Conservation (phyloP, 64 coral and sea anemone species). For the Dendronephthya gigantea region DNA sequence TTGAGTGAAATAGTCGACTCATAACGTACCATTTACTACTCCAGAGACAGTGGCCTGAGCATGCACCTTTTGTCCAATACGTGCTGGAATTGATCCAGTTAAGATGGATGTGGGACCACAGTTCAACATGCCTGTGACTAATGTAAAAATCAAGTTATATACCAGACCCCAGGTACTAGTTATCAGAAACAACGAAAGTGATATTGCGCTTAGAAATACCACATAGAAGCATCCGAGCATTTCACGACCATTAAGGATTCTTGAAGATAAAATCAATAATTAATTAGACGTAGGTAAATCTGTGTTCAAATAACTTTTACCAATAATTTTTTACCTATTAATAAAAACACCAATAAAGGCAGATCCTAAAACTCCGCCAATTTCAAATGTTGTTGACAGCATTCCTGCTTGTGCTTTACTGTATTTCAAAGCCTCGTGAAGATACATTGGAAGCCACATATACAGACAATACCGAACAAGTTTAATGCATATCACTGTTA, state of each 20-base stretch:
- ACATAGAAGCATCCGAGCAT: constrained; percentile 52
- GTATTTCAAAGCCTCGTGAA: constrained; percentile 72
- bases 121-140: constrained; percentile 80
- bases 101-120: constrained; percentile 83
- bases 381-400: constrained; percentile 86
- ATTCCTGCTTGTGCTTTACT: constrained; percentile 78
- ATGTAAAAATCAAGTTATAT: constrained; percentile 66
- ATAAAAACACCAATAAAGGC: constrained; percentile 65
- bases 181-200: constrained; percentile 62
- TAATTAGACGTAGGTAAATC: too few relatives aligned
- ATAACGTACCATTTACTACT: constrained; percentile 67
- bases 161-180: constrained; percentile 57
- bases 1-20: background rate
- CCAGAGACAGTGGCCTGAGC: constrained; percentile 88
- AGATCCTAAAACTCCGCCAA: constrained; percentile 82
- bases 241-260: constrained; percentile 58
- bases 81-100: constrained; percentile 73
- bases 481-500: constrained; percentile 71
- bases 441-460: constrained; percentile 99
- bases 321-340: constrained; percentile 74
- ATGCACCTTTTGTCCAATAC: constrained; percentile 74
- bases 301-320: background rate
- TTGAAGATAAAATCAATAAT: constrained; percentile 12
- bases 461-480: constrained; percentile 94
- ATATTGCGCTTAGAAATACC: constrained; percentile 62